Conservation (phyloP, 2,888 invertebrate genomes). For the Cheilosia grossa region DNA sequence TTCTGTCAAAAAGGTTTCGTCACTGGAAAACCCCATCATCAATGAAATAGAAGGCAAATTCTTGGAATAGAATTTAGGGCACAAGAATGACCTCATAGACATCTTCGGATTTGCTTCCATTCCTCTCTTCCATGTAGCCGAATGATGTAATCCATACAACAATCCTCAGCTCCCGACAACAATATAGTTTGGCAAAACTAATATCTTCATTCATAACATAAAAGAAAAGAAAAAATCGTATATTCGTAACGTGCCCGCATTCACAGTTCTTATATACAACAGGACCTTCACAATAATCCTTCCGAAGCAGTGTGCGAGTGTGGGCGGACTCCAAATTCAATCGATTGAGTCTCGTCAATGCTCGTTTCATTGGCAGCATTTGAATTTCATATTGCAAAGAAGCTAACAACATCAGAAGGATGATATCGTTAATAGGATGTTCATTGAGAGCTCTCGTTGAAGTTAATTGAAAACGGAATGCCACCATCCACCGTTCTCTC, state of each 20-base stretch:
- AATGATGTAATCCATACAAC: slow-evolving; percentile 34
- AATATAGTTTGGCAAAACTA: slow-evolving; percentile 54
- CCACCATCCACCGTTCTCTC: slow-evolving; percentile 29
- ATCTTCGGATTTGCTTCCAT: slow-evolving; percentile 15
- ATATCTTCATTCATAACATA: slow-evolving; percentile 48
- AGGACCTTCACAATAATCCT: slow-evolving; percentile 43
- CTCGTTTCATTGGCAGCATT: slow-evolving; percentile 59
- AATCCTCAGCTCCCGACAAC: slow-evolving; percentile 16
- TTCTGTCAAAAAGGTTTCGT: too few species aligned
- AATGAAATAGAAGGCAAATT: neutral
- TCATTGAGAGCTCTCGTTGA: slow-evolving; percentile 72
- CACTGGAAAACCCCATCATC: too few species aligned
- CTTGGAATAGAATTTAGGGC: neutral
- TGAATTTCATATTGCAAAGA: slow-evolving; percentile 68
- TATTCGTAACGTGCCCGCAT: neutral
- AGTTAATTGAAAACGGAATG: slow-evolving; percentile 74
- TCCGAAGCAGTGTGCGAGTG: neutral
- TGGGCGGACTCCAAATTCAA: slow-evolving; percentile 47
- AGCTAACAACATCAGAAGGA: slow-evolving; percentile 62
- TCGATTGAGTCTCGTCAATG: slow-evolving; percentile 64
- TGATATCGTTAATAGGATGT: slow-evolving; percentile 74
- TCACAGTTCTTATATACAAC: neutral
- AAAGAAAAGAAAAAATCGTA: slow-evolving; percentile 21
- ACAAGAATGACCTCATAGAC: slow-evolving; percentile 45
- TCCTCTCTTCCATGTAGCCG: neutral